Evolutionary conservation across 2,888 invertebrate genomes (phyloP).

Genomic region (Notodonta dromedarius): DNA sequence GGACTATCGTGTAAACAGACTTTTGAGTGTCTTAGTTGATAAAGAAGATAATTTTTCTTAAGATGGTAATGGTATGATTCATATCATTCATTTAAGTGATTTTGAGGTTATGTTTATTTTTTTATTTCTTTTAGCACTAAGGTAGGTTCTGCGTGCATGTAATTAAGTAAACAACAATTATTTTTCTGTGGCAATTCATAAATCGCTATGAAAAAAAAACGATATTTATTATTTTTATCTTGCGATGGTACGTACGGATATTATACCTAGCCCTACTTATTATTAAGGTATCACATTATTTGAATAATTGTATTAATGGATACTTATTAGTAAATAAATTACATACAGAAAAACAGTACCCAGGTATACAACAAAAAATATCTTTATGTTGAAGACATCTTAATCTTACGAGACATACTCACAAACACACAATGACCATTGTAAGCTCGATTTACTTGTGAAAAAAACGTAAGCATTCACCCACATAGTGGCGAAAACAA

Average conservation of each 20-base stretch:
- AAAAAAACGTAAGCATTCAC: constrained; percentile 37
- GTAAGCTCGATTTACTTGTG: constrained; percentile 24
- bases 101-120: constrained; percentile 53
- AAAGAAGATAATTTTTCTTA: constrained; percentile 19
- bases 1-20: not conserved
- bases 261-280: no score
- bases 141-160: no score
- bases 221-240: no score
- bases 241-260: no score
- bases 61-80: constrained; percentile 41
- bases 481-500: constrained; percentile 44
- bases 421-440: constrained; percentile 10
- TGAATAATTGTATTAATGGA: not conserved
- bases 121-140: not conserved
- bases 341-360: no score
- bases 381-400: not conserved
- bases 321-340: not conserved
- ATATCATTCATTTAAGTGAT: constrained; percentile 49
- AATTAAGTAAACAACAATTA: no score
- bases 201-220: no score
- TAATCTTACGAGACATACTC: constrained; percentile 2
- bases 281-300: no score
- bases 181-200: no score
- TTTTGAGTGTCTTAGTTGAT: not conserved
- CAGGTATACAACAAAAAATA: not conserved